Percentiles rank a stretch among this genome's conserved stretches.
Evolutionary conservation across 2,888 invertebrate genomes (phyloP).

Genomic region (Bellardia bayeri): DNA sequence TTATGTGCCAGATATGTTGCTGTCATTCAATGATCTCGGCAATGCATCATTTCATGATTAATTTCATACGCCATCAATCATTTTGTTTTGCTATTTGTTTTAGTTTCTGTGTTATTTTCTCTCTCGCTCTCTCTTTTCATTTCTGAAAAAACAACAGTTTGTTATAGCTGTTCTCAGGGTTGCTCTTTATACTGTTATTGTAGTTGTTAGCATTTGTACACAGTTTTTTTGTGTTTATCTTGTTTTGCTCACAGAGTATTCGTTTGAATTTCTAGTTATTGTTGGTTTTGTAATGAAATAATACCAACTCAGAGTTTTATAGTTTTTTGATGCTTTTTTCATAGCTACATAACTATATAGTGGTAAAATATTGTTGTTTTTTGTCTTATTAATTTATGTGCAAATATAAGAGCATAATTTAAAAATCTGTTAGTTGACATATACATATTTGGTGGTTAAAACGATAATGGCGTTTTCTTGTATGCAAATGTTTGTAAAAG

Average conservation of each 20-base stretch:
- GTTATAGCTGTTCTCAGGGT: background rate
- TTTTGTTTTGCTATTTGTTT: constrained; percentile 25
- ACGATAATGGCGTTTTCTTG: background rate
- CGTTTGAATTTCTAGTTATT: background rate
- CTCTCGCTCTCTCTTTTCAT: background rate
- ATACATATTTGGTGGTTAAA: background rate
- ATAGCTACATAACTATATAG: constrained; percentile 2
- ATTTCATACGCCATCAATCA: constrained; percentile 51
- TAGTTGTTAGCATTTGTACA: background rate
- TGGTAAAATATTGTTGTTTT: background rate
- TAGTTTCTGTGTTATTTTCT: background rate
- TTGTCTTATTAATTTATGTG: background rate
- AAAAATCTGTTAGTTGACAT: background rate
- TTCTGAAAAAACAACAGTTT: background rate
- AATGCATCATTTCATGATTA: constrained; percentile 57
- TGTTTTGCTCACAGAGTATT: background rate
- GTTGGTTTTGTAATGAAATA: background rate
- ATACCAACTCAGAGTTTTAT: background rate
- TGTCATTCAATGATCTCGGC: constrained; percentile 49
- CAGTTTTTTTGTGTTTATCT: background rate
- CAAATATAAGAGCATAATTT: background rate
- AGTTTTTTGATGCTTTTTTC: background rate
- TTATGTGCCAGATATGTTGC: background rate
- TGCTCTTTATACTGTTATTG: background rate
- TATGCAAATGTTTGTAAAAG: background rate